phyloP scores from a whole-genome alignment of 2,797 vertebrate genomes.

The Poeciliopsis gracilis region DNA sequence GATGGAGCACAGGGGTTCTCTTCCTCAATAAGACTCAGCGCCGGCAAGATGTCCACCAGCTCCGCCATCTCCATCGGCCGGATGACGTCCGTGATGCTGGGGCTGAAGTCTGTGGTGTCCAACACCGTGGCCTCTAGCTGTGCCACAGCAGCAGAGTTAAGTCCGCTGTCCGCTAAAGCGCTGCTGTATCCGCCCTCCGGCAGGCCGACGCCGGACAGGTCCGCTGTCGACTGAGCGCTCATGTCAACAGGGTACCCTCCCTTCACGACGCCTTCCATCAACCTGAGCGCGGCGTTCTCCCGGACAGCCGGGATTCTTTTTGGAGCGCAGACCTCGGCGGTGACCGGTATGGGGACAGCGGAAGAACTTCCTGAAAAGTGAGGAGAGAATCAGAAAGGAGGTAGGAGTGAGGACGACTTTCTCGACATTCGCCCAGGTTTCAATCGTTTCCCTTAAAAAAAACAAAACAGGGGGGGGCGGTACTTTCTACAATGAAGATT shows the following conservation, averaged over 20 bases:
- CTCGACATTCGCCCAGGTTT: not conserved
- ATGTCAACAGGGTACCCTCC: constrained; percentile 75
- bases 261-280: constrained; percentile 66
- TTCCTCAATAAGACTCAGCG: constrained; percentile 68
- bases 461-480: no score
- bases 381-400: not conserved
- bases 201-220: constrained; percentile 48
- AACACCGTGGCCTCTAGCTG: constrained; percentile 51
- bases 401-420: not conserved
- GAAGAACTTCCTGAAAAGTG: constrained; percentile 50
- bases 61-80: constrained; percentile 70
- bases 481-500: not conserved
- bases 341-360: constrained; percentile 29
- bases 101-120: constrained; percentile 33
- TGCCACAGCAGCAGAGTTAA: constrained; percentile 44
- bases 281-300: constrained; percentile 24
- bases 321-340: constrained; percentile 33
- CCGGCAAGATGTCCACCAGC: constrained; percentile 71
- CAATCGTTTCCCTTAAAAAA: not conserved
- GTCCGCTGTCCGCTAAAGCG: constrained; percentile 45
- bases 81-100: constrained; percentile 70
- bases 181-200: constrained; percentile 46
- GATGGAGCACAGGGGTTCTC: constrained; percentile 45
- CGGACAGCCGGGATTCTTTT: constrained; percentile 22
- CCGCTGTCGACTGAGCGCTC: constrained; percentile 45